A percentile compares a stretch with the other conserved stretches of the same genome.
These are phyloP conservation scores for Scaeva pyrastri DNA, from an alignment of 2,888 invertebrate species.

Conservation along the genomic window DNA sequence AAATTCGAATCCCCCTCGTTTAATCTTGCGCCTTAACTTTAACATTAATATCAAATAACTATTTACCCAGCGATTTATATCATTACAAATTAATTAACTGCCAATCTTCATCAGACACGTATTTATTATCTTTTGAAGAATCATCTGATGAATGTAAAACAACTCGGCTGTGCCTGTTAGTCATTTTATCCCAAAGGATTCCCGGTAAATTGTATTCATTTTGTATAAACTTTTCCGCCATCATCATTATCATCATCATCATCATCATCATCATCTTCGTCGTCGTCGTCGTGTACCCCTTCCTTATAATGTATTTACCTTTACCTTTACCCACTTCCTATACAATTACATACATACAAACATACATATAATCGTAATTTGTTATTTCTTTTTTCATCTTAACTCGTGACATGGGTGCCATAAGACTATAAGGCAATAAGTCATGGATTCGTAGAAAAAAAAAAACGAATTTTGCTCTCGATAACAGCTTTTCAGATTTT, in stretches of 20 bases:
- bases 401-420: not conserved
- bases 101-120: constrained; percentile 46
- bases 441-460: constrained; percentile 8
- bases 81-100: constrained; percentile 44
- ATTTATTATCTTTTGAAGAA: constrained; percentile 45
- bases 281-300: not conserved
- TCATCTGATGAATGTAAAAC: constrained; percentile 48
- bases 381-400: not conserved
- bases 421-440: not conserved
- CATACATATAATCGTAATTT: constrained; percentile 19
- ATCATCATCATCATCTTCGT: not conserved
- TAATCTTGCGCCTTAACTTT: not conserved
- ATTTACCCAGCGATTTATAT: constrained; percentile 39
- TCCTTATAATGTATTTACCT: too few relatives aligned
- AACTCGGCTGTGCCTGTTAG: constrained; percentile 24
- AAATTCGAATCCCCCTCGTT: not conserved
- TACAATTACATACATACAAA: constrained; percentile 2
- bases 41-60: constrained; percentile 43
- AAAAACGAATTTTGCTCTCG: not conserved
- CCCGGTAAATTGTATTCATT: constrained; percentile 32
- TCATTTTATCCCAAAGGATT: constrained; percentile 36
- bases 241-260: constrained; percentile 19
- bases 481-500: not conserved
- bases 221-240: constrained; percentile 35
- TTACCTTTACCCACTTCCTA: not conserved